Evolutionary conservation across 2,113 vertebrate genomes (phyloP), one percentile per base, ranked within the genome.

Genomic region (Myocastor coypus): DNA sequence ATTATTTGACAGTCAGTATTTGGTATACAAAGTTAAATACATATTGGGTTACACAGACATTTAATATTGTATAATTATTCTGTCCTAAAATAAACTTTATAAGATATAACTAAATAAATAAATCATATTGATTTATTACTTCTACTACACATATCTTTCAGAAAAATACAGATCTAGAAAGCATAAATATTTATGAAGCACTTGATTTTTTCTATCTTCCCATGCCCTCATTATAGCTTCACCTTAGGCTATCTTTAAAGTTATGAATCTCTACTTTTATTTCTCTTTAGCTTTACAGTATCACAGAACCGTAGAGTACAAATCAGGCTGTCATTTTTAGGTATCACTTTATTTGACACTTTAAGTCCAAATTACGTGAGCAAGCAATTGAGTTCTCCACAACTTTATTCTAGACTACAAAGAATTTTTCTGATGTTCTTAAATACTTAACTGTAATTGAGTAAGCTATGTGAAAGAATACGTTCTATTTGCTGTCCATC

Each of bases 61-160:
- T 88, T 94, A 96, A 87, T 63, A 91, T 9, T 57, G 88, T 97
- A 81, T 78, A 96, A 97, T 94, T 94, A 91, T 77, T 96, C 82
- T 85, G 89, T 46, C 91, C 22, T 50, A 97, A 98, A 98, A 96
- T 92, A 93, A 92, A 93, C 30, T 97, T 96, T 97, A 95, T 93
- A 97, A 89, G 7, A 10, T 12, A n/a, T 63, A 95, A 89, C 20
- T 26, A n/a, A n/a, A 52, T 11, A 84, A 14, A 69, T 87, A 52
- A 46, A 2, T 69, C 26, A 50, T 42, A 82, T 32, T 57, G 10
- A 46, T 30, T 87, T 7, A 57, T 83, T 73, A n/a, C 1, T 91
- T 91, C 90, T 73, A 40, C 16, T 86, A 37, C 73, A 3, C 64
- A 46, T 64, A 37, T 69, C 2, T 32, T 88, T 87, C 81, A 55